Percentiles rank a stretch among this genome's conserved stretches.
These are phyloP conservation scores for Cercopithecus mitis DNA, from an alignment of 2,797 vertebrate genomes.

Conservation along the genomic window DNA sequence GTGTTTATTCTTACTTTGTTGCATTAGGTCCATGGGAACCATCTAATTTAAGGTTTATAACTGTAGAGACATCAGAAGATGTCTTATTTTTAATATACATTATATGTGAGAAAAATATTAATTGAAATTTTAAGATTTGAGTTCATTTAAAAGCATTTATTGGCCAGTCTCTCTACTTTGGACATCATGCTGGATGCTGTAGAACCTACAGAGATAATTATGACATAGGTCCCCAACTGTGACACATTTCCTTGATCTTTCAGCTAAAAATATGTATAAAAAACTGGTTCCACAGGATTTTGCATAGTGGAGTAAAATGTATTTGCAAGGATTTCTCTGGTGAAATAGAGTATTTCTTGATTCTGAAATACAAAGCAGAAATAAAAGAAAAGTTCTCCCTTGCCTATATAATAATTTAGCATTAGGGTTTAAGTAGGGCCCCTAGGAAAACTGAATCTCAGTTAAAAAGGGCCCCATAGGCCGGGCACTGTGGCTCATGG, in stretches of 20 bases:
- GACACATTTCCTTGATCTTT: not conserved
- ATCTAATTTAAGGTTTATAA: not conserved
- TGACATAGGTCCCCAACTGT: not conserved
- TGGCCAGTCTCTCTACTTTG: not conserved
- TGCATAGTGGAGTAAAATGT: not conserved
- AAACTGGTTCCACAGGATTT: not conserved
- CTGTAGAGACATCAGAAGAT: not conserved
- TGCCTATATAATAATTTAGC: not conserved
- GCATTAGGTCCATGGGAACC: not conserved
- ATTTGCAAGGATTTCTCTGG: conserved; percentile 30
- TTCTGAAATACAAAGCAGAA: conserved; percentile 24
- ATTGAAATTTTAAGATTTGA: not conserved
- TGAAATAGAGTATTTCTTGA: conserved; percentile 30
- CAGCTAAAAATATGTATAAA: not conserved
- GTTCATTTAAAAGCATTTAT: conserved; percentile 5
- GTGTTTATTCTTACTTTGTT: not conserved
- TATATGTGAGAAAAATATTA: not conserved
- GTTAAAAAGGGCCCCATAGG: not conserved
- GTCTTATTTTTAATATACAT: not conserved
- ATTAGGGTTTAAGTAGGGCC: not conserved
- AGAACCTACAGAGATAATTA: not conserved
- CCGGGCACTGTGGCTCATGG: no score
- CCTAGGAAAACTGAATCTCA: not conserved
- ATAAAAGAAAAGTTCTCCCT: not conserved
- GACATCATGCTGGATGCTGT: not conserved